These are phyloP conservation scores for Adineta ricciae DNA, from an alignment of 2,888 invertebrate species.

Conservation along the genomic window DNA sequence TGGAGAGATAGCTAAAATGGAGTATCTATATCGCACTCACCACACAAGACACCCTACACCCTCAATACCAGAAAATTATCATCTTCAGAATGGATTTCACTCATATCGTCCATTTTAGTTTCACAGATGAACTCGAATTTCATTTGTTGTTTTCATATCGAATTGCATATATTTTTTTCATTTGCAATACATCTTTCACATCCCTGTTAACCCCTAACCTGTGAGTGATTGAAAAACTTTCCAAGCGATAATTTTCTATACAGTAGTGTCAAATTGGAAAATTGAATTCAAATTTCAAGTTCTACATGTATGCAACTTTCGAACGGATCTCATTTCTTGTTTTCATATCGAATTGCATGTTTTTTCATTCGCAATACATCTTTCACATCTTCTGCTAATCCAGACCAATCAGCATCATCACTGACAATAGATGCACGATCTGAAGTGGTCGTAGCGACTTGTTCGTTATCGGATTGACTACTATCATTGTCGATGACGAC, in stretches of 20 bases:
- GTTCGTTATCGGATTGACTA: not conserved
- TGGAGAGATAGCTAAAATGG: not conserved
- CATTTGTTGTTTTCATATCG: not conserved
- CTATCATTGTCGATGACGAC: not conserved
- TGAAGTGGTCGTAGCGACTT: not conserved
- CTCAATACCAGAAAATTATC: not conserved
- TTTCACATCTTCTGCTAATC: not conserved
- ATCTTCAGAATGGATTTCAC: not conserved
- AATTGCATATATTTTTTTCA: not conserved
- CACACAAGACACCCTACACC: not conserved
- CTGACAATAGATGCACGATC: not conserved
- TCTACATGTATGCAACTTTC: too few species aligned
- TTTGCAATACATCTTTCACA: not conserved
- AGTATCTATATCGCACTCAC: not conserved
- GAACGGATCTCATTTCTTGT: too few species aligned
- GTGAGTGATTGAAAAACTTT: not conserved
- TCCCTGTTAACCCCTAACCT: not conserved
- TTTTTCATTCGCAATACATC: conserved; percentile 1
- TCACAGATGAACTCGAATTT: too few species aligned
- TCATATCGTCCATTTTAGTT: not conserved
- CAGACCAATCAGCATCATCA: not conserved
- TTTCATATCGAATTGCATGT: not conserved
- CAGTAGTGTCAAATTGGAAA: too few species aligned
- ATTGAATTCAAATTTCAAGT: too few species aligned
- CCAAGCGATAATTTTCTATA: not conserved